Percentiles rank a stretch among this genome's conserved stretches.
Conservation (phyloP, 2,113 vertebrate genomes). For the Tyrannus savana region DNA sequence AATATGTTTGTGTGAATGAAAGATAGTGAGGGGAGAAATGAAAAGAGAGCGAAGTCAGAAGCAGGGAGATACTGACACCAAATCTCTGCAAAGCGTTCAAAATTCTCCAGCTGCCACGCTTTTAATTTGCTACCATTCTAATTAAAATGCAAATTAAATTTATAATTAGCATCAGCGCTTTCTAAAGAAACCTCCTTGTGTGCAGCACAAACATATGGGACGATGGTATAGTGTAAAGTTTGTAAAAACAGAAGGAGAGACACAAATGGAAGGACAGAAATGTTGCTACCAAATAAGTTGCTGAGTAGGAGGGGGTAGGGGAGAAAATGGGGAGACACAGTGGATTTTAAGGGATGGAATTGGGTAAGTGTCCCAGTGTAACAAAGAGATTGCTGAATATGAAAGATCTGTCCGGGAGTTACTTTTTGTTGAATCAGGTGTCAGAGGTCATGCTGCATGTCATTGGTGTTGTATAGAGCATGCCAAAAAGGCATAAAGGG, state of each 20-base stretch:
- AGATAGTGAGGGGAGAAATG: conserved; percentile 77
- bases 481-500: conserved; percentile 81
- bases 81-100: conserved; percentile 92
- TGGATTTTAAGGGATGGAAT: conserved; percentile 37
- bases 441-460: conserved; percentile 86
- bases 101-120: conserved; percentile 99
- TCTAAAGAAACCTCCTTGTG: conserved; percentile 96
- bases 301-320: conserved; percentile 1
- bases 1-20: conserved; percentile 77
- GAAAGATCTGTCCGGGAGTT: conserved; percentile 77
- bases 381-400: conserved; percentile 82
- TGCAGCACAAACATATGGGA: conserved; percentile 96
- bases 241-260: conserved; percentile 76
- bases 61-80: conserved; percentile 83
- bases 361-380: conserved; percentile 69
- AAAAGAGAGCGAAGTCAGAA: conserved; percentile 79
- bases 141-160: conserved; percentile 99
- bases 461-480: conserved; percentile 81
- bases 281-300: conserved; percentile 49
- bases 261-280: conserved; percentile 56
- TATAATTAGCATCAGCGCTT: conserved; percentile 99
- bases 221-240: conserved; percentile 80
- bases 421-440: conserved; percentile 87
- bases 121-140: conserved; percentile 99
- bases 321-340: background rate